A percentile compares a stretch with the other conserved stretches of the same genome.
Conservation (phyloP, 2,888 invertebrate genomes). For the Ennomos quercinarius region DNA sequence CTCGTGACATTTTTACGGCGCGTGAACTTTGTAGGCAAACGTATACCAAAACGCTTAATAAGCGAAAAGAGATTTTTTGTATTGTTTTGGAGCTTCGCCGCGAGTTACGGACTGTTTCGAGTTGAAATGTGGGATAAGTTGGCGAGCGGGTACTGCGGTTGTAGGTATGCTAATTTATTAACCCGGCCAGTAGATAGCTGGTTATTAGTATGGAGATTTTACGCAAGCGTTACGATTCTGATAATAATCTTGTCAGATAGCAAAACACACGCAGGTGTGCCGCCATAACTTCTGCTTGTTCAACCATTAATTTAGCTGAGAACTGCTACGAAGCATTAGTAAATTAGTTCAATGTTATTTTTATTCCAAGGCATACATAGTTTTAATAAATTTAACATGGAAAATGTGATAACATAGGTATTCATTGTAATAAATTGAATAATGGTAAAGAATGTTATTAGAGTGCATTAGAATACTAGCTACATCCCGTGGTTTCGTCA, state of each 20-base stretch:
- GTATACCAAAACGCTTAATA: constrained; percentile 50
- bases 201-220: constrained; percentile 50
- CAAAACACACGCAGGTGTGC: constrained; percentile 35
- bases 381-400: neutral
- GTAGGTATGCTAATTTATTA: constrained; percentile 54
- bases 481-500: no score
- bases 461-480: no score
- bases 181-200: constrained; percentile 42
- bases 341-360: constrained; percentile 1
- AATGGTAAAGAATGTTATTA: no score
- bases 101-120: constrained; percentile 42
- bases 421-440: no score
- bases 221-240: constrained; percentile 29
- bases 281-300: constrained; percentile 32
- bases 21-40: constrained; percentile 43
- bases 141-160: constrained; percentile 44
- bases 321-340: constrained; percentile 7
- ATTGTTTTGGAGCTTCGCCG: constrained; percentile 43
- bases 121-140: constrained; percentile 46
- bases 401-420: no score
- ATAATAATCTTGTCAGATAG: constrained; percentile 39
- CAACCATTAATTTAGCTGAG: constrained; percentile 29
- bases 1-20: constrained; percentile 51
- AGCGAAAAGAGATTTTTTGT: constrained; percentile 42
- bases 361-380: neutral